phyloP scores from a whole-genome alignment of 2,888 invertebrate genomes.

The Falcaria lacertinaria region DNA sequence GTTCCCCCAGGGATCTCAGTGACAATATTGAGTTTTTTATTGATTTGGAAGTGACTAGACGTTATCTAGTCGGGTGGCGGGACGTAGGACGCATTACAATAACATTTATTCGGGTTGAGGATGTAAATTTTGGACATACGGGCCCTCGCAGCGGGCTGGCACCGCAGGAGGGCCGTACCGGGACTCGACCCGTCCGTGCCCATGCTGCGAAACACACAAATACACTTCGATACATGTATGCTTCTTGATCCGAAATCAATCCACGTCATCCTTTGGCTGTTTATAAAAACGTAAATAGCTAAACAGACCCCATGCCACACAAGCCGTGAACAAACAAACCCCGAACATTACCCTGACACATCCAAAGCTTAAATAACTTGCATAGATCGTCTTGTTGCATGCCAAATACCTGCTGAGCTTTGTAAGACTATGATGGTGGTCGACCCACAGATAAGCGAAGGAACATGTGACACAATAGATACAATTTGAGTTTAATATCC shows the following conservation, averaged over 20 bases:
- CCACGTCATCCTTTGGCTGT: slow-evolving; percentile 49
- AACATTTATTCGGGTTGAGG: slow-evolving; percentile 50
- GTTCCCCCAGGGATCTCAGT: slow-evolving; percentile 34
- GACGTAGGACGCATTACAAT: slow-evolving; percentile 32
- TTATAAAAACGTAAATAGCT: slow-evolving; percentile 41
- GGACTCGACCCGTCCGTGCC: slow-evolving; percentile 58
- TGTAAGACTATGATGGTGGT: slow-evolving; percentile 21
- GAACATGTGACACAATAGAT: neutral
- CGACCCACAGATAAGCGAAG: slow-evolving; percentile 22
- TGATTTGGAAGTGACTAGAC: slow-evolving; percentile 49
- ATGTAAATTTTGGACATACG: slow-evolving; percentile 66
- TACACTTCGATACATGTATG: slow-evolving; percentile 62
- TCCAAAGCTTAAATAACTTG: slow-evolving; percentile 28
- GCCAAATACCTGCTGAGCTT: slow-evolving; percentile 28
- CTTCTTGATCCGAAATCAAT: slow-evolving; percentile 60
- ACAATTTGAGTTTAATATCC: no score
- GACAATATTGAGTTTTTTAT: slow-evolving; percentile 51
- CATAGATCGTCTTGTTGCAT: slow-evolving; percentile 16
- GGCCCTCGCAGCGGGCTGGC: slow-evolving; percentile 46
- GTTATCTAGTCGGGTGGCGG: slow-evolving; percentile 34
- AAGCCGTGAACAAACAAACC: slow-evolving; percentile 34
- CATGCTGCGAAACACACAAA: slow-evolving; percentile 76
- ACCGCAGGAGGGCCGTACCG: slow-evolving; percentile 56
- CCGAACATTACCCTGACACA: slow-evolving; percentile 18
- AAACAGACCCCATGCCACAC: slow-evolving; percentile 45